These are phyloP conservation scores for Drosophila kepulauana DNA, from an alignment of 1,140 invertebrate species.

Conservation along the genomic window DNA sequence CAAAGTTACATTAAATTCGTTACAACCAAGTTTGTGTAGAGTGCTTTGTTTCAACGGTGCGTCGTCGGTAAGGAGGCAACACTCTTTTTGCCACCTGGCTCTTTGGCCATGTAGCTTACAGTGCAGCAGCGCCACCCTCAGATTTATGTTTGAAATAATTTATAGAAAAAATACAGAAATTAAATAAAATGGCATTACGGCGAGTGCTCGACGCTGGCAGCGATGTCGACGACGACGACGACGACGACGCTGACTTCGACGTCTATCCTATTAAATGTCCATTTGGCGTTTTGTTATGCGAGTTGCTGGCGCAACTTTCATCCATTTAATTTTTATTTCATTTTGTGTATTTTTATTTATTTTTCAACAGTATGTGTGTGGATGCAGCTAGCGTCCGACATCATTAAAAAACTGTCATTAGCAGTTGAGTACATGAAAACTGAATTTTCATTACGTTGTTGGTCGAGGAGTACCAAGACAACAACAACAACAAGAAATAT, in stretches of 20 bases:
- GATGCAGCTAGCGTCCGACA: constrained; percentile 62
- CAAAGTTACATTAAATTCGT: background rate
- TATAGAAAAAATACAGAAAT: constrained; percentile 79
- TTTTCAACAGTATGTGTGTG: constrained; percentile 7
- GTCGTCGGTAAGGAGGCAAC: constrained; percentile 21
- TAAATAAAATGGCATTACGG: constrained; percentile 78
- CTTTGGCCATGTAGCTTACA: constrained; percentile 27
- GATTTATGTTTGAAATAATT: constrained; percentile 83
- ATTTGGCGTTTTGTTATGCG: constrained; percentile 78
- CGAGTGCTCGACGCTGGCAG: constrained; percentile 37
- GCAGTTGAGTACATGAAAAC: constrained; percentile 82
- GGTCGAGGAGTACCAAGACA: constrained; percentile 41
- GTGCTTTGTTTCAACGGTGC: background rate
- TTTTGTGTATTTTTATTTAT: constrained; percentile 21
- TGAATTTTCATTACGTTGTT: constrained; percentile 77
- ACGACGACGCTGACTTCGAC: constrained; percentile 46
- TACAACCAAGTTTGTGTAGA: constrained; percentile 22
- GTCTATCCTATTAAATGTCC: constrained; percentile 83
- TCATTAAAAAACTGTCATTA: constrained; percentile 84
- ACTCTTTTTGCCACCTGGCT: constrained; percentile 34
- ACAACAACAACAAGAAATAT: constrained; percentile 13
- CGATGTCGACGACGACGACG: constrained; percentile 11
- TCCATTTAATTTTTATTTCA: constrained; percentile 71
- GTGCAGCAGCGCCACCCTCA: constrained; percentile 46
- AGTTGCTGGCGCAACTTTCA: constrained; percentile 73